phyloP scores from a whole-genome alignment of 2,113 vertebrate species.

The Calonectris borealis region DNA sequence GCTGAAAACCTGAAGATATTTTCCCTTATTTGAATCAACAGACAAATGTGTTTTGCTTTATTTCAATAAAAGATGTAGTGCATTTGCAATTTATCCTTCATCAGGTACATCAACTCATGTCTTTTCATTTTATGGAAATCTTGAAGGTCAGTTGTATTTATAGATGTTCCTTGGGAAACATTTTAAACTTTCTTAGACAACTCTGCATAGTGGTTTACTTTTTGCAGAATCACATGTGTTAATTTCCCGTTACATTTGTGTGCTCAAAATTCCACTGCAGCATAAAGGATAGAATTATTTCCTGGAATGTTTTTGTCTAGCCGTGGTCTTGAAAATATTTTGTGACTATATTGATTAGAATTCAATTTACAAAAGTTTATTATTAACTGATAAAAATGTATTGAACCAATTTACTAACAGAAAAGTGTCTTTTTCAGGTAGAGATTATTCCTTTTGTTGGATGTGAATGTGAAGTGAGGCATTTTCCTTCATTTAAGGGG shows the following conservation, averaged over 20 bases:
- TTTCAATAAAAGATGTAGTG: background rate
- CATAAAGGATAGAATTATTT: background rate
- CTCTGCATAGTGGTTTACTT: background rate
- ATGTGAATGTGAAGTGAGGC: background rate
- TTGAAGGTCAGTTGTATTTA: background rate
- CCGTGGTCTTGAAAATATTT: background rate
- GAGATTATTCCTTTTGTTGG: background rate
- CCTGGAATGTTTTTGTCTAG: background rate
- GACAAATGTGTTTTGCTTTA: background rate
- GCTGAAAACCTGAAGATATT: background rate
- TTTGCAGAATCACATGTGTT: background rate
- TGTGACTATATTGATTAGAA: background rate
- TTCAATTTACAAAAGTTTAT: background rate
- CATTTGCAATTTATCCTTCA: background rate
- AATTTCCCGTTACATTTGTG: background rate
- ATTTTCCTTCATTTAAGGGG: background rate
- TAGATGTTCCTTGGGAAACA: background rate
- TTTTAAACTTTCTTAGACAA: background rate
- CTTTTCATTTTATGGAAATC: background rate
- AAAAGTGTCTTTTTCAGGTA: background rate
- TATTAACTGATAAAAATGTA: background rate
- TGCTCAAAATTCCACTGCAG: background rate
- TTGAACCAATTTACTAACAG: background rate
- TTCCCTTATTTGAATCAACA: background rate
- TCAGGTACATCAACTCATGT: background rate